Conservation (phyloP, 1,140 invertebrate species). For the Sesamia nonagrioides region DNA sequence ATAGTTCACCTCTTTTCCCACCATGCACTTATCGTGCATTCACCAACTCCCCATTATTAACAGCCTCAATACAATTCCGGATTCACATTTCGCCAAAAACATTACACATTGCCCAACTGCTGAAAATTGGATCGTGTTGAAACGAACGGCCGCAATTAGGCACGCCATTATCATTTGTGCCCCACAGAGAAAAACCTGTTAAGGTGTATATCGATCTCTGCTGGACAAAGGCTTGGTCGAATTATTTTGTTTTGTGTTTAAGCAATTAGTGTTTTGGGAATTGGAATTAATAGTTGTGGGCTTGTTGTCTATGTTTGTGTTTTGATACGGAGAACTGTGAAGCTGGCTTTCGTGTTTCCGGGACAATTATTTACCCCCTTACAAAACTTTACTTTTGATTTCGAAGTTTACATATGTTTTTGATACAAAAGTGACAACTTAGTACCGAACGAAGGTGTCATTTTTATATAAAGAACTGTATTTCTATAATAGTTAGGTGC, state of each 20-base stretch:
- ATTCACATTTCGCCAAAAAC: constrained; percentile 20
- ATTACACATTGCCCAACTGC: not conserved
- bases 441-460: no score
- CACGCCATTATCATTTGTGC: constrained; percentile 44
- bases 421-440: no score
- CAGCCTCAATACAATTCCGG: not conserved
- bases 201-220: constrained; percentile 27
- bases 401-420: no score
- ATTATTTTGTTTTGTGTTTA: constrained; percentile 21
- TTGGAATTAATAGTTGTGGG: constrained; percentile 11
- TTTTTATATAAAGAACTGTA: no score
- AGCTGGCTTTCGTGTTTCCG: not conserved
- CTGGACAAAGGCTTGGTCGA: not conserved
- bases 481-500: no score
- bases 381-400: no score
- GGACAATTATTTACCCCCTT: no score
- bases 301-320: not conserved
- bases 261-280: not conserved
- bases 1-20: not conserved
- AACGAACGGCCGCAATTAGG: constrained; percentile 47
- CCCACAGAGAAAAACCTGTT: constrained; percentile 41
- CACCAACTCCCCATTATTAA: constrained; percentile 15
- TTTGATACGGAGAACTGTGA: not conserved
- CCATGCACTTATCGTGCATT: not conserved
- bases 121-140: constrained; percentile 46